Evolutionary conservation across 92 coral and sea anemone species (phyloP).

Genomic region (Epizoanthus stellaris): DNA sequence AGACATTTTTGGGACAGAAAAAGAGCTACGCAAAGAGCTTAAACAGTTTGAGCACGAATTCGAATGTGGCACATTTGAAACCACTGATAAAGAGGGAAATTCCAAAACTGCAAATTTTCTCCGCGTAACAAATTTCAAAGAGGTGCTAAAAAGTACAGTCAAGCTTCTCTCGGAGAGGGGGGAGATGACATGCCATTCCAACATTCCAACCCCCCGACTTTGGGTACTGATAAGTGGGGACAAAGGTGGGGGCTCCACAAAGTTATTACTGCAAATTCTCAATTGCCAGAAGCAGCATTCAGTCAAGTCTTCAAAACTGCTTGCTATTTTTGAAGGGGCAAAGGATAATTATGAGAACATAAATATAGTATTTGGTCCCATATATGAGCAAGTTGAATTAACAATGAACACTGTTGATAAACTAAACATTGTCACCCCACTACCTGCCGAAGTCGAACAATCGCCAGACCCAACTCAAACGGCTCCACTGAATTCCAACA

Average conservation of each 20-base stretch:
- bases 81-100: background rate
- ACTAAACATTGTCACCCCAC: too few species aligned
- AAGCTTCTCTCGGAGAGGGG: constrained; percentile 39
- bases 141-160: constrained; percentile 40
- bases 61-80: constrained; percentile 49
- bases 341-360: constrained; percentile 14
- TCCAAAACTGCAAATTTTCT: constrained; percentile 40
- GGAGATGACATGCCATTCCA: constrained; percentile 1
- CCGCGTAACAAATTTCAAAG: constrained; percentile 47
- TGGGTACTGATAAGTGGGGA: constrained; percentile 50
- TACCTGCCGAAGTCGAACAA: too few species aligned
- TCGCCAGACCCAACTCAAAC: too few species aligned
- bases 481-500: too few species aligned
- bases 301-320: constrained; percentile 25
- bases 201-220: constrained; percentile 23
- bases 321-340: constrained; percentile 26
- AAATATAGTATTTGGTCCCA: too few species aligned
- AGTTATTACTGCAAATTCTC: constrained; percentile 44
- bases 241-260: constrained; percentile 57
- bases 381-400: too few species aligned
- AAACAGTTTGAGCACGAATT: constrained; percentile 41
- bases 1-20: constrained; percentile 1
- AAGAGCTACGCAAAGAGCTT: constrained; percentile 19
- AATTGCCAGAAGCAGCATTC: constrained; percentile 53
- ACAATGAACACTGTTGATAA: too few species aligned